These are phyloP conservation scores for Polypedilum pembai DNA, from an alignment of 1,140 invertebrate species.

Conservation along the genomic window DNA sequence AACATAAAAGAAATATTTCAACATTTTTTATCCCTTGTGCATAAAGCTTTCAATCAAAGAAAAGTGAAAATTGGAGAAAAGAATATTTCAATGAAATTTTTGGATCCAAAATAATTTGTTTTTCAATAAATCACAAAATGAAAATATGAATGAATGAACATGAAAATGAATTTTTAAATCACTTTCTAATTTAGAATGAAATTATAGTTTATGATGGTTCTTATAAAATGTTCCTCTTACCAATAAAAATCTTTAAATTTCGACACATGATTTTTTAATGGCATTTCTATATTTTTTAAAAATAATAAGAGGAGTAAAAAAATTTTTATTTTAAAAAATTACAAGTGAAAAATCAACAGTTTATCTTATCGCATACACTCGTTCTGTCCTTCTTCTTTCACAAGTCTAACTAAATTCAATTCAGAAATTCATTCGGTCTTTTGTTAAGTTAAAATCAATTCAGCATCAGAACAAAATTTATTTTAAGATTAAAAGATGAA, in stretches of 20 bases:
- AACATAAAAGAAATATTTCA: neutral
- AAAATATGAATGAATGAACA: neutral
- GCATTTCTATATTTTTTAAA: conserved; percentile 22
- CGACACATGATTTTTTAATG: conserved; percentile 11
- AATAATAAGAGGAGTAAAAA: neutral
- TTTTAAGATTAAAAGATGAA: too few relatives aligned
- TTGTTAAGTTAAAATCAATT: too few relatives aligned
- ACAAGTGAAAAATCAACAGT: neutral
- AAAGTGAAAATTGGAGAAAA: too few relatives aligned
- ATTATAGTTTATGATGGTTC: neutral
- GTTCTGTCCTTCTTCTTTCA: neutral
- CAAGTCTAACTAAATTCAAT: too few relatives aligned
- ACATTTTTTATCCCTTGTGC: too few relatives aligned
- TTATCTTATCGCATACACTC: neutral
- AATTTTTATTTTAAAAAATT: neutral
- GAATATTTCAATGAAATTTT: neutral
- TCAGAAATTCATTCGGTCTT: too few relatives aligned
- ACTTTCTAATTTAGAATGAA: too few relatives aligned
- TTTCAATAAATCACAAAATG: conserved; percentile 2
- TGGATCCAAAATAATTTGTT: neutral
- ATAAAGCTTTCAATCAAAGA: too few relatives aligned
- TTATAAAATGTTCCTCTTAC: conserved; percentile 10
- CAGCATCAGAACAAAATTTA: too few relatives aligned
- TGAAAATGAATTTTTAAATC: neutral
- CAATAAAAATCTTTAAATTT: conserved; percentile 29